Evolutionary conservation across 2,888 invertebrate genomes (phyloP), one percentile per base, ranked within the genome.

Genomic region (Mechanitis mazaeus): DNA sequence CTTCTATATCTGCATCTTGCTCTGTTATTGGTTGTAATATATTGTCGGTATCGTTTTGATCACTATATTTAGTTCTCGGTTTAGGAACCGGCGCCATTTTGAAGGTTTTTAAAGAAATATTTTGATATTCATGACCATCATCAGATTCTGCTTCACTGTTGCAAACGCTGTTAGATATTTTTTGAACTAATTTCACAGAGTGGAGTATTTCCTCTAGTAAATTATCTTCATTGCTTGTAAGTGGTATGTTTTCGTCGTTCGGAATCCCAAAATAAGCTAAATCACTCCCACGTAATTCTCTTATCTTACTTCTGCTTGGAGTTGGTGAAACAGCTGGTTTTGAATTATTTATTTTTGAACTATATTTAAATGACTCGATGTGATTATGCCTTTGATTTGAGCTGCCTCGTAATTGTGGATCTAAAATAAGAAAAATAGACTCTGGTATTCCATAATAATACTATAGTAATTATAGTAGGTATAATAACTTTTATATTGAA

Each of bases 241-340:
- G 59, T 50, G 64, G 65, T 50, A 63, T 56, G 38, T 65, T 65
- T 55, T 20, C 86, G 73, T 63, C 63, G 50, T 77, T 75, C 56
- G 76, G 73, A 28, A 86, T 72, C 38, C 93, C 93, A 71, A 93
- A 93, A 73, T 91, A 93, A 64, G 92, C 91, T 55, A 93, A 81
- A 72, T 93, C 93, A 67, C 91, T 92, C 54, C 92, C 91, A 64
- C 91, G 85, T 53, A 93, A 79, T 76, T 92, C 89, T 68, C 93
- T 83, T 4, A 85, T 80, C 74, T 83, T 85, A 12, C 79, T 69
- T 68, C 77, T 81, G 33, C 68, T 72, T 62, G 75, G 75, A 33
- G 72, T 73, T 6, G 84, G 80, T 11, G 87, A 80, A 60, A 76
- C 72, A 68, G 80, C 67, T 9, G 68, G 67, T 58, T 74, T 62